Conservation (phyloP, 2,888 invertebrate species). For the Dromius quadrimaculatus region DNA sequence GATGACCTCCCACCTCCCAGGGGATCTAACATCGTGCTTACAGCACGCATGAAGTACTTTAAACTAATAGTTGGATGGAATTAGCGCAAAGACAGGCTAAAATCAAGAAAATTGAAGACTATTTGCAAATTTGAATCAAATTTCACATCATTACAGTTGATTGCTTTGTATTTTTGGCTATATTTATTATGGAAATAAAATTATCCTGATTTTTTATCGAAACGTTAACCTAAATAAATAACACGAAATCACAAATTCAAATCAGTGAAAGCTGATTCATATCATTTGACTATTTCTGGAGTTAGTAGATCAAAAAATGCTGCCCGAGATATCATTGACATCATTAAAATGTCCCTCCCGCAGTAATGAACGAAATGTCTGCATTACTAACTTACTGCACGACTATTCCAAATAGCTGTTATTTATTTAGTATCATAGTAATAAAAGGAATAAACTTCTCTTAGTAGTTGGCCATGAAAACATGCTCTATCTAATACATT, state of each 20-base stretch:
- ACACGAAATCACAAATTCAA: too few species aligned
- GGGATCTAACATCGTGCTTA: neutral
- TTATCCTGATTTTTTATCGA: too few species aligned
- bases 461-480: conserved; percentile 32
- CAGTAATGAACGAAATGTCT: conserved; percentile 6
- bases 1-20: neutral
- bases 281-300: neutral
- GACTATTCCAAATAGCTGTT: conserved; percentile 6
- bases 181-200: too few species aligned
- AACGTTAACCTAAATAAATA: too few species aligned
- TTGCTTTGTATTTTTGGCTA: too few species aligned
- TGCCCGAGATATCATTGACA: conserved; percentile 15
- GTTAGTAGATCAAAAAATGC: conserved; percentile 10
- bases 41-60: neutral
- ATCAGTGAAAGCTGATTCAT: conserved; percentile 4
- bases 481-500: conserved; percentile 30
- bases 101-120: too few species aligned
- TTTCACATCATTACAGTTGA: too few species aligned
- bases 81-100: too few species aligned
- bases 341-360: conserved; percentile 8
- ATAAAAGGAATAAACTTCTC: conserved; percentile 8
- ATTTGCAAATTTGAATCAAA: too few species aligned
- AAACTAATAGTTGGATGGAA: too few species aligned
- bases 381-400: conserved; percentile 3
- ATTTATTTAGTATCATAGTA: conserved; percentile 14